Evolutionary conservation across 1,140 invertebrate species (phyloP), one percentile per base, ranked within the genome.

Genomic region (Cydia pomonella): DNA sequence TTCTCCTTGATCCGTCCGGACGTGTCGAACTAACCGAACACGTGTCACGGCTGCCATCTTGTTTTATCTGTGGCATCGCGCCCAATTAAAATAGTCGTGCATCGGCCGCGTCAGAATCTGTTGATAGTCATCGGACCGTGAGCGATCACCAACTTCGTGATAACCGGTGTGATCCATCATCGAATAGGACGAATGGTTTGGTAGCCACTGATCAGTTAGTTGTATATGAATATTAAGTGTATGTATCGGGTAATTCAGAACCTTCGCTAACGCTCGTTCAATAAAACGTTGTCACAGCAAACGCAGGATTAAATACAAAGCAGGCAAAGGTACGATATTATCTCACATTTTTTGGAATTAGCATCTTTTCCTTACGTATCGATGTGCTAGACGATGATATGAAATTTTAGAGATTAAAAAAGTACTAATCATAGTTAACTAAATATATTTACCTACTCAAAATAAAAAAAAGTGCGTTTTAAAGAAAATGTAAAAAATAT

Each of bases 31-130:
- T 82, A 80, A 82, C 53, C 81, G 82, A 87, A 90, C 89, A 90
- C 87, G 89, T 91, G 88, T 85, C 77, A 82, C 82, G 80, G 77
- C 82, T 73, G 85, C 86, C 88, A 90, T 89, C 87, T 90, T 90
- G 86, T 89, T 84, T 87, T 91, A 92, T 92, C 91, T 87, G 78
- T 77, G 77, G 87, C 88, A 92, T 92, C 89, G 76, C 84, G 80
- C 77, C 91, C 91, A 92, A 92, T 92, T 92, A 92, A 92, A 92
- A 92, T 92, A 90, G 90, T 91, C 87, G 89, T 92, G 90, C 89
- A 90, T 90, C 87, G 87, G 82, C 79, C 84, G 86, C 88, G 90
- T 90, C 87, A 92, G 87, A 88, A 91, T 92, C 91, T 86, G 63
- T 27, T 72, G 89, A 92, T 92, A 91, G 38, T 27, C 79, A 92